Evolutionary conservation across 2,113 vertebrate species (phyloP).

Genomic region (Laticauda laticaudata): DNA sequence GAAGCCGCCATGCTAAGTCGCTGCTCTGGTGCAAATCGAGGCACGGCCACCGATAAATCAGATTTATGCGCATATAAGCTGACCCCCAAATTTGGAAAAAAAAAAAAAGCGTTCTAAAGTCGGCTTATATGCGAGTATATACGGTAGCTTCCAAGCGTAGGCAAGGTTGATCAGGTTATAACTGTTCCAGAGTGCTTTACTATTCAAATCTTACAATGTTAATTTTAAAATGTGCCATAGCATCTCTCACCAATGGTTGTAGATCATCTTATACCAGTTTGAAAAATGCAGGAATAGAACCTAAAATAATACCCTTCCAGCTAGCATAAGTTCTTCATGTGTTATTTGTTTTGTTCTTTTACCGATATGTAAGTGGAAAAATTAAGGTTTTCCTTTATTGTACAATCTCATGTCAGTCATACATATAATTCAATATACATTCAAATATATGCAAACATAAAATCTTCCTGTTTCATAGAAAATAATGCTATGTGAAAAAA

Average conservation of each 20-base stretch:
- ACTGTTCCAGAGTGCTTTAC: not conserved
- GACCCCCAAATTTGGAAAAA: too few species aligned
- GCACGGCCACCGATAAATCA: too few species aligned
- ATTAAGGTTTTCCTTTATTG: not conserved
- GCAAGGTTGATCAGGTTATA: not conserved
- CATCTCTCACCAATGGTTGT: not conserved
- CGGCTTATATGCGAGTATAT: too few species aligned
- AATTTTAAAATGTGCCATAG: not conserved
- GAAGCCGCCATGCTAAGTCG: too few species aligned
- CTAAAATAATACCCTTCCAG: not conserved
- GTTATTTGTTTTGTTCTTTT: not conserved
- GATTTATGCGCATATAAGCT: too few species aligned
- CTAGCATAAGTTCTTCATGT: not conserved
- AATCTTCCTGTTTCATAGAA: not conserved
- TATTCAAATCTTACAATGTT: not conserved
- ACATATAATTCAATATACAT: not conserved
- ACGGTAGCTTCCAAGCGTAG: not conserved
- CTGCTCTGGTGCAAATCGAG: too few species aligned
- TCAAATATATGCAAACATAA: not conserved
- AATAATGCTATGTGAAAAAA: not conserved
- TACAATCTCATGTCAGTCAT: not conserved
- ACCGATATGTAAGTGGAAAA: not conserved
- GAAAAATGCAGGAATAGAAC: not conserved
- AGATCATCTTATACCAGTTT: not conserved
- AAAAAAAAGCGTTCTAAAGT: too few species aligned